Conservation (phyloP, 2,113 vertebrate genomes). For the Dromaius novaehollandiae region DNA sequence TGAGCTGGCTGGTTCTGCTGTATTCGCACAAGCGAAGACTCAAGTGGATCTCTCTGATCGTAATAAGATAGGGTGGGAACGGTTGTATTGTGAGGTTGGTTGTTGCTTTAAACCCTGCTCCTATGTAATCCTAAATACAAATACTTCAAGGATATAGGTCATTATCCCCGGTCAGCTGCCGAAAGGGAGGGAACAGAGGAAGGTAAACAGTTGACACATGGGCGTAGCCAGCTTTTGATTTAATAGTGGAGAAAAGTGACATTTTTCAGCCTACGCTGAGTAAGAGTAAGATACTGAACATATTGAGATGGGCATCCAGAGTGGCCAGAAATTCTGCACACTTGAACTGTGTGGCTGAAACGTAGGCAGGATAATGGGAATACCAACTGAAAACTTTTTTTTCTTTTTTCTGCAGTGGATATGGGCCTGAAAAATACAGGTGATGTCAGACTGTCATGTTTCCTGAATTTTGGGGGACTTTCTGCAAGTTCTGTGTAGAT, state of each 20-base stretch:
- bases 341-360: neutral
- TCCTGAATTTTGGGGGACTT: neutral
- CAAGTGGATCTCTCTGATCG: neutral
- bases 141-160: constrained; percentile 20
- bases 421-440: neutral
- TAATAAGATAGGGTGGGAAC: constrained; percentile 26
- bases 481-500: neutral
- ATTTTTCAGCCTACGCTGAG: neutral
- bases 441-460: neutral
- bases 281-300: neutral
- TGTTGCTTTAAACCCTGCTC: constrained; percentile 3
- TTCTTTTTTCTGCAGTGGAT: neutral
- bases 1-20: neutral
- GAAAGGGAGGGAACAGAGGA: constrained; percentile 15
- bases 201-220: constrained; percentile 8
- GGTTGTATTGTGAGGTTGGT: neutral
- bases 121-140: constrained; percentile 27
- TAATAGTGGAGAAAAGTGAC: neutral
- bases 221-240: constrained; percentile 17
- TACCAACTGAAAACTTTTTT: neutral
- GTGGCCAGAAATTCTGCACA: neutral
- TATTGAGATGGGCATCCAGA: neutral
- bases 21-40: neutral
- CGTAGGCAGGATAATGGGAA: neutral
- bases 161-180: constrained; percentile 20